Conservation (phyloP, 2,797 vertebrate genomes). For the Heliangelus exortis region DNA sequence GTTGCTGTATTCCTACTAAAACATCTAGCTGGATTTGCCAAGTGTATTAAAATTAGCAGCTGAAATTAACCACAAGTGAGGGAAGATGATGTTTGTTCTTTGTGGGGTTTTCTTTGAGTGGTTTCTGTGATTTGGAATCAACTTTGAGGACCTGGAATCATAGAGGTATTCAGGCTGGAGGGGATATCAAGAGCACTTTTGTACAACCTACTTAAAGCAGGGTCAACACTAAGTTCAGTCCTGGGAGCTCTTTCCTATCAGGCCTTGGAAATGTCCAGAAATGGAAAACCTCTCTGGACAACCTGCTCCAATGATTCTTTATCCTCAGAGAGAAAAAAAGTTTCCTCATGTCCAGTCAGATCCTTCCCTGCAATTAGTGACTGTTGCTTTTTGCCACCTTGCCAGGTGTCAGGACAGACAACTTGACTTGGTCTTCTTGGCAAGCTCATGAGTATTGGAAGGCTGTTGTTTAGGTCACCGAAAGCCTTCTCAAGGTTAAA, state of each 20-base stretch:
- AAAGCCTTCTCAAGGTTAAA: neutral
- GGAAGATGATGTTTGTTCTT: neutral
- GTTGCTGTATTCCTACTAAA: neutral
- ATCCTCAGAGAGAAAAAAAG: neutral
- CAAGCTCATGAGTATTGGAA: neutral
- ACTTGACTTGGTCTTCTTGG: neutral
- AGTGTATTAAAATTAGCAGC: neutral
- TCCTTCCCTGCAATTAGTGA: neutral
- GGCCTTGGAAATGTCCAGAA: neutral
- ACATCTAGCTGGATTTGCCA: neutral
- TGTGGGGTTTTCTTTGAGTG: neutral
- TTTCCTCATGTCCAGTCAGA: neutral
- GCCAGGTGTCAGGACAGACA: fast-evolving
- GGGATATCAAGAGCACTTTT: neutral
- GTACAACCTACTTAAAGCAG: neutral
- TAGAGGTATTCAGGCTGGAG: neutral
- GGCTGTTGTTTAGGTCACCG: neutral
- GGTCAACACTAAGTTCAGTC: neutral
- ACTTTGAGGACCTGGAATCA: neutral
- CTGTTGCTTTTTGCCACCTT: neutral
- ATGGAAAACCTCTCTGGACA: neutral
- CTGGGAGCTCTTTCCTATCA: neutral
- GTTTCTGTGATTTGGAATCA: neutral
- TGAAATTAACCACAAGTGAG: neutral
- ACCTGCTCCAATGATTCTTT: neutral